Conservation (phyloP, 2,888 invertebrate genomes). For the Tinea semifulvella region DNA sequence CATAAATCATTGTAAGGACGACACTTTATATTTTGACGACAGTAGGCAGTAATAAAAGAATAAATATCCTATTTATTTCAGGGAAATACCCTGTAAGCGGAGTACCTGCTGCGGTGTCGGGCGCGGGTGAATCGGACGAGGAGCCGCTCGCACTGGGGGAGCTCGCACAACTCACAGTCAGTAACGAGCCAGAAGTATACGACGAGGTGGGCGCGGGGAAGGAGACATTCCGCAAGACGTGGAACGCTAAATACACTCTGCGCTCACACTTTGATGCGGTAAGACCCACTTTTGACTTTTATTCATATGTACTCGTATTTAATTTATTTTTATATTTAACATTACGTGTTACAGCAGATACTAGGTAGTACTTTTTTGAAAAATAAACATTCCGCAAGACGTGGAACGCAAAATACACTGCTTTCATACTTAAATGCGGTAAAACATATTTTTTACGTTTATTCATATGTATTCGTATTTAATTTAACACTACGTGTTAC, state of each 20-base stretch:
- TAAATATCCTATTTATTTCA: too few relatives aligned
- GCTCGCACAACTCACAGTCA: slow-evolving; percentile 95
- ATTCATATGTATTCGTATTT: too few relatives aligned
- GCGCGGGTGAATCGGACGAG: slow-evolving; percentile 70
- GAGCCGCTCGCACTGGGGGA: slow-evolving; percentile 91
- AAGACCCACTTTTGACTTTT: too few relatives aligned
- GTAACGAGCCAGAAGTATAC: slow-evolving; percentile 94
- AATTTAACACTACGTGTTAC: too few relatives aligned
- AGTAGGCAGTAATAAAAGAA: too few relatives aligned
- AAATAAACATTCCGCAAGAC: slow-evolving; percentile 93
- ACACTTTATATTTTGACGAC: too few relatives aligned
- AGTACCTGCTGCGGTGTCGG: slow-evolving; percentile 65
- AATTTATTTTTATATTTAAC: too few relatives aligned
- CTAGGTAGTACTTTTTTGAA: too few relatives aligned
- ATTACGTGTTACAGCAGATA: too few relatives aligned
- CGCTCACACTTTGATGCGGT: slow-evolving; percentile 92
- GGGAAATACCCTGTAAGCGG: slow-evolving; percentile 37
- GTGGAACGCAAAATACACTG: slow-evolving; percentile 98
- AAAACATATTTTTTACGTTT: too few relatives aligned
- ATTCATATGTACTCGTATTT: too few relatives aligned
- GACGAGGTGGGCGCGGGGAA: slow-evolving; percentile 83
- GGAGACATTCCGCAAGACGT: slow-evolving; percentile 91
- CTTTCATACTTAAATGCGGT: slow-evolving; percentile 92
- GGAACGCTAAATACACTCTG: slow-evolving; percentile 97
- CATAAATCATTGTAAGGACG: too few relatives aligned